A percentile compares a stretch with the other conserved stretches of the same genome.
phyloP scores from a whole-genome alignment of 2,113 vertebrate genomes.

The Lynx canadensis region DNA sequence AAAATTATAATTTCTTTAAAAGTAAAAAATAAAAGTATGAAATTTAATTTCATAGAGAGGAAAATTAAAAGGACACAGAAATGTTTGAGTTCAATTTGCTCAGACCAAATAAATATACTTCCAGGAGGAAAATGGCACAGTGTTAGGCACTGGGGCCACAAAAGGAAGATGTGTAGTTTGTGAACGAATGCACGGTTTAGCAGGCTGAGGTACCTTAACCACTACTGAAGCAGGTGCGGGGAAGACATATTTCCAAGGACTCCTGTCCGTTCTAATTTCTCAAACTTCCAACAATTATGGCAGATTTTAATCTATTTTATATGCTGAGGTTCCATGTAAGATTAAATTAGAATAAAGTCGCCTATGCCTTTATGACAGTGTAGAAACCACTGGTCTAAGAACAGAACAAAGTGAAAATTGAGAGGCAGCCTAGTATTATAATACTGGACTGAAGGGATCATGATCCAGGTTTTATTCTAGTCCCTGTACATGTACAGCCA shows the following conservation, averaged over 20 bases:
- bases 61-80: constrained; percentile 36
- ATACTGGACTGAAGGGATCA: background rate
- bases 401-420: constrained; percentile 32
- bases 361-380: background rate
- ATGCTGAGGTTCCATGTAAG: background rate
- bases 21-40: background rate
- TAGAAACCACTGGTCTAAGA: constrained; percentile 29
- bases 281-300: background rate
- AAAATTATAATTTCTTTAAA: background rate
- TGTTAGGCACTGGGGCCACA: background rate
- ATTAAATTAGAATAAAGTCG: constrained; percentile 15
- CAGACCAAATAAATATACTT: background rate
- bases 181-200: background rate
- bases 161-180: background rate
- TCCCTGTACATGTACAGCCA: background rate
- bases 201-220: background rate
- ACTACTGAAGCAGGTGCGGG: background rate
- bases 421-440: background rate
- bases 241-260: background rate
- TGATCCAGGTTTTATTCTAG: constrained; percentile 9
- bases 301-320: background rate
- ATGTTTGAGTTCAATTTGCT: background rate
- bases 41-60: constrained; percentile 22
- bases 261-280: background rate
- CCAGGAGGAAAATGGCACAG: background rate